phyloP scores from a whole-genome alignment of 2,113 vertebrate genomes.

The Cebus imitator region DNA sequence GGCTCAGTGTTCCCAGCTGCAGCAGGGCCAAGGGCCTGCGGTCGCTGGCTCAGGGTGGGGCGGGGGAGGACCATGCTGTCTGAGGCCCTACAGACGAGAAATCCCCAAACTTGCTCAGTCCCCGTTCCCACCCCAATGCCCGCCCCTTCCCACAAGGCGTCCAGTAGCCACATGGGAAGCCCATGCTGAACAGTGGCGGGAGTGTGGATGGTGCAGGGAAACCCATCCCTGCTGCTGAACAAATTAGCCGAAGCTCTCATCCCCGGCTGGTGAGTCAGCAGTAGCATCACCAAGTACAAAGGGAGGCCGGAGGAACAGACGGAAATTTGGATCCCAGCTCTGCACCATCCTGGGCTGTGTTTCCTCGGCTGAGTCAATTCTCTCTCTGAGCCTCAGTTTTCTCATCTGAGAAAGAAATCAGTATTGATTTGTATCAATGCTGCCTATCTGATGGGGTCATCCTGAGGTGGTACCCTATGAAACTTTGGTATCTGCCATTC shows the following conservation, averaged over 20 bases:
- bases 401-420: neutral
- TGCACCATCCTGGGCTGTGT: neutral
- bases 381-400: neutral
- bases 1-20: neutral
- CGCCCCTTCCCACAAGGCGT: rapidly evolving
- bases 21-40: neutral
- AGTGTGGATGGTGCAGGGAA: neutral
- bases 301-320: neutral
- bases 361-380: neutral
- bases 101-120: neutral
- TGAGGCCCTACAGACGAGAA: neutral
- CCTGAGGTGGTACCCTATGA: neutral
- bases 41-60: neutral
- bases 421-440: too few species aligned
- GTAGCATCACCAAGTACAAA: neutral
- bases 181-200: rapidly evolving
- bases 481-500: neutral
- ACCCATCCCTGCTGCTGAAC: neutral
- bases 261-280: neutral
- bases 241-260: neutral
- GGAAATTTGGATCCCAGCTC: neutral
- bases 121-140: neutral
- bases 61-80: neutral
- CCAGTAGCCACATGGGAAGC: rapidly evolving
- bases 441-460: neutral